phyloP scores from a whole-genome alignment of 2,888 invertebrate species.

The Gari tellinella region DNA sequence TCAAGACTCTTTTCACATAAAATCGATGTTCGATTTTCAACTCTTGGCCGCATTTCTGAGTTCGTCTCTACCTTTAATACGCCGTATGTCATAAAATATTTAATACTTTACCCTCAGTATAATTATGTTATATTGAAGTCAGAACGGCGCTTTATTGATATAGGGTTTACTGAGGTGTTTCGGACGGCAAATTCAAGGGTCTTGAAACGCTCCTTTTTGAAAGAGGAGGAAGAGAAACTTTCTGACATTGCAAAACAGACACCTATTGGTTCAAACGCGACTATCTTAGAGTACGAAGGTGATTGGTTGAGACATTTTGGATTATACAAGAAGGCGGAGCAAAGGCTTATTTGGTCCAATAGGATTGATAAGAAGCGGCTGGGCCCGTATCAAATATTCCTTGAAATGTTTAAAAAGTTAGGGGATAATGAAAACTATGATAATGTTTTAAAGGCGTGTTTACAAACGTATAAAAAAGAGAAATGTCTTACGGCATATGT shows the following conservation, averaged over 20 bases:
- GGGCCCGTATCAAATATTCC: constrained; percentile 64
- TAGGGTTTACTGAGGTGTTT: constrained; percentile 70
- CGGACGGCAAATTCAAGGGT: constrained; percentile 67
- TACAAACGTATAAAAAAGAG: constrained; percentile 15
- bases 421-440: constrained; percentile 8
- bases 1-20: neutral
- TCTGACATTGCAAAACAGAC: constrained; percentile 37
- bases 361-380: constrained; percentile 49
- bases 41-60: constrained; percentile 63
- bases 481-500: constrained; percentile 18
- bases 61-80: constrained; percentile 71
- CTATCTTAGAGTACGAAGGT: constrained; percentile 74
- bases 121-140: constrained; percentile 72
- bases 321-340: constrained; percentile 56
- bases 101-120: constrained; percentile 65
- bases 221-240: constrained; percentile 47
- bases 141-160: constrained; percentile 51
- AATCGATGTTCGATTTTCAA: constrained; percentile 19
- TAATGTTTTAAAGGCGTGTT: constrained; percentile 34
- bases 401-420: constrained; percentile 25
- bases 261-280: constrained; percentile 67
- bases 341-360: constrained; percentile 59
- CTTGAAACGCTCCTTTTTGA: constrained; percentile 54
- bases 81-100: constrained; percentile 62
- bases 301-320: constrained; percentile 70